phyloP scores from a whole-genome alignment of 2,888 invertebrate species.

The Papilio elwesi region DNA sequence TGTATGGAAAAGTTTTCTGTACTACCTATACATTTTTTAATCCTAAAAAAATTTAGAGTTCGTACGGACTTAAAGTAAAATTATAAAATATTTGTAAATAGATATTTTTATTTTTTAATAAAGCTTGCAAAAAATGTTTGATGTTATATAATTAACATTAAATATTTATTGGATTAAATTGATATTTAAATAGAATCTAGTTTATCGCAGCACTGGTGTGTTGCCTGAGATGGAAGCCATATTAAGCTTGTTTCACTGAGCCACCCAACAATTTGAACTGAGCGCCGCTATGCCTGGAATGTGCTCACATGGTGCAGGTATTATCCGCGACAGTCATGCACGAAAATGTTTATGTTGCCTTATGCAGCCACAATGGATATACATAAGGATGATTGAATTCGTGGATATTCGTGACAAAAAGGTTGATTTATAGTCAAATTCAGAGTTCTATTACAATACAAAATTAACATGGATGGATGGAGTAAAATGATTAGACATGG shows the following conservation, averaged over 20 bases:
- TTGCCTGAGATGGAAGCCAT: slow-evolving; percentile 42
- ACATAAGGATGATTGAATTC: background rate
- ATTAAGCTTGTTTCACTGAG: slow-evolving; percentile 47
- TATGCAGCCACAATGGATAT: background rate
- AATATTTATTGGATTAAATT: background rate
- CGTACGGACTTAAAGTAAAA: too few relatives aligned
- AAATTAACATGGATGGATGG: too few relatives aligned
- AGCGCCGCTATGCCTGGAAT: slow-evolving; percentile 67
- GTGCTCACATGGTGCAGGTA: slow-evolving; percentile 61
- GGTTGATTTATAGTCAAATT: too few relatives aligned
- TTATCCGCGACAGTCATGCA: slow-evolving; percentile 51
- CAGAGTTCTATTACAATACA: too few relatives aligned
- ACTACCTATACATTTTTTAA: too few relatives aligned
- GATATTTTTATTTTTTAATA: too few relatives aligned
- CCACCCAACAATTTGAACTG: slow-evolving; percentile 52
- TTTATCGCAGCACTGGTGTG: slow-evolving; percentile 16
- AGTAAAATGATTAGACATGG: too few relatives aligned
- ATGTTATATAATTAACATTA: too few relatives aligned
- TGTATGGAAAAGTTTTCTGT: too few relatives aligned
- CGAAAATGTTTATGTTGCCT: slow-evolving; percentile 44
- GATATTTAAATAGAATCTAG: background rate
- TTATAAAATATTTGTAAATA: too few relatives aligned
- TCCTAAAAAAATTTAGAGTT: too few relatives aligned
- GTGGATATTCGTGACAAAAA: background rate
- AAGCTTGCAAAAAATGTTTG: too few relatives aligned